Conservation (phyloP, 2,888 invertebrate species). For the Ceriagrion tenellum region DNA sequence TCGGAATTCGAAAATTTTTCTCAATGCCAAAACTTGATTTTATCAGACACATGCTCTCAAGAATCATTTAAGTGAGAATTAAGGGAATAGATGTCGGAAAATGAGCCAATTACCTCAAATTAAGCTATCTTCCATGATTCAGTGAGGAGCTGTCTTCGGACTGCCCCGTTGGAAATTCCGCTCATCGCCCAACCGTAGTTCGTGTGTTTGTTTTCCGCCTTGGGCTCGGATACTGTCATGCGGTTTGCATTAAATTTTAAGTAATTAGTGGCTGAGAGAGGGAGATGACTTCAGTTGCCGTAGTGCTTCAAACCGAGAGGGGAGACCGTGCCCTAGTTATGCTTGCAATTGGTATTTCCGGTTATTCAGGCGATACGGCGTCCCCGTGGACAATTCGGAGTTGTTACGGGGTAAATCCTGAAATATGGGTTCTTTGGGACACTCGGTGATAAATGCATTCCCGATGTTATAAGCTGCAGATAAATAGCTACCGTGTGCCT, state of each 20-base stretch:
- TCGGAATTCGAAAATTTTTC: too few relatives aligned
- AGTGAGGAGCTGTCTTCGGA: too few relatives aligned
- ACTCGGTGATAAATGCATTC: neutral
- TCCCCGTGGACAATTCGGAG: neutral
- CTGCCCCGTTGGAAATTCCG: neutral
- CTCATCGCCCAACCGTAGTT: neutral
- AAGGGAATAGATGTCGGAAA: too few relatives aligned
- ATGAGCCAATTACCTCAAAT: too few relatives aligned
- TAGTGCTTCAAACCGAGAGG: neutral
- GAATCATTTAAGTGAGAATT: too few relatives aligned
- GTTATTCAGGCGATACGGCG: neutral
- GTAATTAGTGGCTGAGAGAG: neutral
- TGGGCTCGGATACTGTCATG: neutral
- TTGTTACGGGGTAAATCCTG: neutral
- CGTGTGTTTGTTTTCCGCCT: neutral
- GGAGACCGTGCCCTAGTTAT: neutral
- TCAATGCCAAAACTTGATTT: too few relatives aligned
- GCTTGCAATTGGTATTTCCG: neutral
- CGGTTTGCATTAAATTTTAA: neutral
- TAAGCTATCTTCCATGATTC: too few relatives aligned
- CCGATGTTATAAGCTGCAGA: neutral
- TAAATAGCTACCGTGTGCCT: neutral
- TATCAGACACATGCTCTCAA: too few relatives aligned
- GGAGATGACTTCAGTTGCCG: neutral
- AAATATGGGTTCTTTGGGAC: neutral